Base-by-base conservation (phyloP, 2,113 vertebrate species). In the Sinocyclocheilus grahami region DNA sequence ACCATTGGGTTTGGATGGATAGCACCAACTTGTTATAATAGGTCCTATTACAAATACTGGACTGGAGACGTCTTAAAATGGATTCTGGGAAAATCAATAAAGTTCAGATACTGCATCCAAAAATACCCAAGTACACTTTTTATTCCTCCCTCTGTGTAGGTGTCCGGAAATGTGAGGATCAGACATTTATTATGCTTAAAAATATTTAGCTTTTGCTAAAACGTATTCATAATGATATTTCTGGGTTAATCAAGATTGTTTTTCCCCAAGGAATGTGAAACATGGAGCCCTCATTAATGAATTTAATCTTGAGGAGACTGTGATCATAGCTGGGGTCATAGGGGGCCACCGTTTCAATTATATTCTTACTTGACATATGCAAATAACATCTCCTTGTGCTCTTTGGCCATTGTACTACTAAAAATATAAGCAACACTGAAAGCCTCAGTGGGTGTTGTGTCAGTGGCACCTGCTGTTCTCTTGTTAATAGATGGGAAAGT, bases 251-350 rank as follows among this genome's bases (percentile, higher is more conserved):
- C 71, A 87, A 71, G 76, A 51, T 79, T 87, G 84, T 62, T 87
- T 62, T 6, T 55, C n/a, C 79, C 67, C 48, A 77, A 60, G 2
- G 58, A 82, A 67, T 67, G 18, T 83, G 62, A 53, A 74, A 85
- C 65, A 63, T n/a, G 46, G 67, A 85, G 79, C 37, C n/a, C 86
- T 89, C 85, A 87, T 89, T 88, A 88, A 88, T 87, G 63, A 78
- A 82, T 87, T 76, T 85, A 78, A 85, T 87, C 83, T 85, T 24
- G 85, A 72, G 62, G 74, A 79, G 85, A 82, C 88, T 86, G 87
- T 33, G 20, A 86, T 82, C 83, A 88, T 87, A 85, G 87, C 71
- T 67, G 79, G 27, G 85, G 46, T 86, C 78, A 86, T 16, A 83
- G 69, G 37, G 78, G 74, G 51, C 58, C 80, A 72, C 27, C 30